Percentiles rank a stretch among this genome's conserved stretches.
These are phyloP conservation scores for Protodeltote pygarga DNA, from an alignment of 2,888 invertebrate genomes.

Conservation along the genomic window DNA sequence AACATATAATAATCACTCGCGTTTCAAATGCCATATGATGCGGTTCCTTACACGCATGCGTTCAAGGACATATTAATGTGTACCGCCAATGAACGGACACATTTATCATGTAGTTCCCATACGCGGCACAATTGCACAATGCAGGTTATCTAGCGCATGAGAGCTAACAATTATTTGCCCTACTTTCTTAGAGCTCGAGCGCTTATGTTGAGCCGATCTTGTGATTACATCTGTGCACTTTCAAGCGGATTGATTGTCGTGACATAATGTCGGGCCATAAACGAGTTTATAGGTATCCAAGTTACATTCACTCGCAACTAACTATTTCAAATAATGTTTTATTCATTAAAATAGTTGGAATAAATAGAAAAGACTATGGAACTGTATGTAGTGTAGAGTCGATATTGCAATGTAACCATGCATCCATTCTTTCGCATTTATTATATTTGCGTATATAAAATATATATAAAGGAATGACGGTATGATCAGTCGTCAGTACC, in stretches of 20 bases:
- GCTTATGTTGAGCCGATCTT: slow-evolving; percentile 54
- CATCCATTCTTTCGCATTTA: slow-evolving; percentile 43
- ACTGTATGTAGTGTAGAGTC: slow-evolving; percentile 31
- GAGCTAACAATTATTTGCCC: slow-evolving; percentile 77
- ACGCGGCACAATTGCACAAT: slow-evolving; percentile 75
- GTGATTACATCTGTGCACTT: slow-evolving; percentile 67
- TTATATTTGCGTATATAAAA: slow-evolving; percentile 41
- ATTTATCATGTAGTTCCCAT: slow-evolving; percentile 72
- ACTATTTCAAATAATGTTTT: slow-evolving; percentile 44
- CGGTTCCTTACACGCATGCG: slow-evolving; percentile 59
- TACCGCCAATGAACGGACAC: slow-evolving; percentile 72
- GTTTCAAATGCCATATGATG: slow-evolving; percentile 52
- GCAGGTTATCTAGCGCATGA: slow-evolving; percentile 79
- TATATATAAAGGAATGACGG: slow-evolving; percentile 49
- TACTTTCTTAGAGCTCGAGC: slow-evolving; percentile 66
- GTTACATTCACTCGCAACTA: slow-evolving; percentile 54
- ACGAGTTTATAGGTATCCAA: slow-evolving; percentile 47
- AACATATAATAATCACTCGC: slow-evolving; percentile 49
- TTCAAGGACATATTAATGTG: slow-evolving; percentile 82
- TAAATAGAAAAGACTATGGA: slow-evolving; percentile 29
- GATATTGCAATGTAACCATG: slow-evolving; percentile 12
- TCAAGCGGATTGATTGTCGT: slow-evolving; percentile 62
- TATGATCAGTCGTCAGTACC: slow-evolving; percentile 40
- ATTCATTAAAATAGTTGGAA: slow-evolving; percentile 41
- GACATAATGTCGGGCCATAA: slow-evolving; percentile 59